Base-by-base conservation (phyloP, 1,140 invertebrate species). In the Sweltsa coloradensis region DNA sequence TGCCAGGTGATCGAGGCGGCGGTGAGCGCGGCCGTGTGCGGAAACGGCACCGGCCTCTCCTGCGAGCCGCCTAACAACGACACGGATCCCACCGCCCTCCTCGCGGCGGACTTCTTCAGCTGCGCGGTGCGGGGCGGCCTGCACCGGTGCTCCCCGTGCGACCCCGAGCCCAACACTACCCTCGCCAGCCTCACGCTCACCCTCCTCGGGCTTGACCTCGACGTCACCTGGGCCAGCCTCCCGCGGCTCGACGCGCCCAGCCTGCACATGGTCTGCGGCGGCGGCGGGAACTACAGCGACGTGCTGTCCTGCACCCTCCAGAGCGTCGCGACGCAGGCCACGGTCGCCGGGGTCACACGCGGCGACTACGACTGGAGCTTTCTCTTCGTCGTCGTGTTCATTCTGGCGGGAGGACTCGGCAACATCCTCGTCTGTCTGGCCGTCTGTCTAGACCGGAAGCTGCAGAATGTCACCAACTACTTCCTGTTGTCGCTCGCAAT, bases 391-490 rank as follows among this genome's bases (percentile, higher is more conserved):
- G 71, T 85, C 45, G 71, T 89, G 53, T 85, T 92, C 57, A 89
- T 93, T 55, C 67, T 85, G 19, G 83, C 87, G 6, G 91, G 91
- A 16, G 82, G 89, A 11, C 63, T 94, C 40, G 92, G 92, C 24
- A 97, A 96, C 66, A 82, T 90, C 47, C 71, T 96, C 21, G 92
- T 97, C 26, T 92, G 90, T 63, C 68, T 93, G 52, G 90, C 90
- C 0, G 81, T 97, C 22, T 81, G 81, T 48, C 65, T 88, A 41
- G 89, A 94, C 67, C 75, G 81, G 42, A 72, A 79, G 54, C 74
- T 97, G 52, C 85, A 95, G 60, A 93, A 92, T 56, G 85, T 94
- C 19, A 96, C 92, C 36, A 96, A 97, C 68, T 91, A 93, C 64
- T 93, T 97, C 64, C 77, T 97, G 42, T 70, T 95, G 43, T 95